phyloP scores from a whole-genome alignment of 2,888 invertebrate genomes.

The Tetranychus truncatus region DNA sequence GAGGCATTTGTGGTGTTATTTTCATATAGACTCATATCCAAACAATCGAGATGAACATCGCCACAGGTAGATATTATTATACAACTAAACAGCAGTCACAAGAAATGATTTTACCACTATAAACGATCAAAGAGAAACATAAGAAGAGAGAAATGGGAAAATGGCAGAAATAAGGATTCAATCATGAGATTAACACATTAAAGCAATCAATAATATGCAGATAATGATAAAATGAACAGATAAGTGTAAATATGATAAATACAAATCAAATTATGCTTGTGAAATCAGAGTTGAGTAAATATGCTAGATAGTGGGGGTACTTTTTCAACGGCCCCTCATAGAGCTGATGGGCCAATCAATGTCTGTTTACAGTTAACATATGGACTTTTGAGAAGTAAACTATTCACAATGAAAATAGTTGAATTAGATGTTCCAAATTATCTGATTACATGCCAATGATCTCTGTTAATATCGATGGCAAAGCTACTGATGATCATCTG shows the following conservation, averaged over 20 bases:
- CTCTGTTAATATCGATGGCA: too few relatives aligned
- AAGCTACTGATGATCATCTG: too few relatives aligned
- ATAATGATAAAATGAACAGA: background rate
- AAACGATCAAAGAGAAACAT: background rate
- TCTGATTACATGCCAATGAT: too few relatives aligned
- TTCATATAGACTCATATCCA: background rate
- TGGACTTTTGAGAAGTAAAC: too few relatives aligned
- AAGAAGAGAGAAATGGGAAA: background rate
- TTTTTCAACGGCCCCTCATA: too few relatives aligned
- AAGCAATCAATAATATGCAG: background rate
- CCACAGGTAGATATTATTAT: background rate
- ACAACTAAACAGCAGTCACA: background rate
- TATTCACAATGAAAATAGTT: too few relatives aligned
- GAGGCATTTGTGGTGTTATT: background rate
- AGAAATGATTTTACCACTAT: background rate
- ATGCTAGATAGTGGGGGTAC: too few relatives aligned
- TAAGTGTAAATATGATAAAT: background rate
- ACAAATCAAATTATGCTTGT: too few relatives aligned
- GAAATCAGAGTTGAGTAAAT: too few relatives aligned
- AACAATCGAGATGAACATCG: background rate
- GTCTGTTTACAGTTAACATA: too few relatives aligned
- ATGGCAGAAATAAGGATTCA: background rate
- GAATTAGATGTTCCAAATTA: too few relatives aligned
- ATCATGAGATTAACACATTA: background rate
- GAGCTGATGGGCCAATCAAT: too few relatives aligned